Conservation (phyloP, 2,888 invertebrate genomes). For the Lobophora halterata region DNA sequence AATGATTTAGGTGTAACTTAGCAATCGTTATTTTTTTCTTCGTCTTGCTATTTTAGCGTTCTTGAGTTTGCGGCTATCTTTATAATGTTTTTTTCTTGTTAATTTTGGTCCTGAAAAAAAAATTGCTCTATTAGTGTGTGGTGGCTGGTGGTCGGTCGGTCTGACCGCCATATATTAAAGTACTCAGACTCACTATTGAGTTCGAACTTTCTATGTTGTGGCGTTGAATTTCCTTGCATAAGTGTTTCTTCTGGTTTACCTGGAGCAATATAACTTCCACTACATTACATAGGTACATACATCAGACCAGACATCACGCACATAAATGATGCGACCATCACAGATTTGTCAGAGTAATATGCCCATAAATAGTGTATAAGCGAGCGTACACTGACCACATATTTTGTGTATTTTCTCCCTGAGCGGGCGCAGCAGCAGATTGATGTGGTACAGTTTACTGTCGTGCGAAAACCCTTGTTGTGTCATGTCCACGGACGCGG, state of each 20-base stretch:
- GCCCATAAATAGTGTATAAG: background rate
- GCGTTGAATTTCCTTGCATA: too few species aligned
- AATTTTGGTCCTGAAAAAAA: conserved; percentile 2
- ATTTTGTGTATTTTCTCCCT: conserved; percentile 41
- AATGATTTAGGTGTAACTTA: too few species aligned
- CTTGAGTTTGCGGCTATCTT: too few species aligned
- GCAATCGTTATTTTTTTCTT: too few species aligned
- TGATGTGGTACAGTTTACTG: conserved; percentile 37
- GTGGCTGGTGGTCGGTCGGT: background rate
- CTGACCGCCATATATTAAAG: background rate
- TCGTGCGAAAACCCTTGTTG: conserved; percentile 49
- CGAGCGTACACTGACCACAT: conserved; percentile 32
- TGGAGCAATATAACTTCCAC: too few species aligned
- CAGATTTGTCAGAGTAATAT: background rate
- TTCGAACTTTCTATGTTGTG: too few species aligned
- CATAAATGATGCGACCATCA: background rate
- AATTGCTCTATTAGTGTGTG: conserved; percentile 1
- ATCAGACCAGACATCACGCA: too few species aligned
- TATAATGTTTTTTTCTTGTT: too few species aligned
- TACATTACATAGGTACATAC: too few species aligned
- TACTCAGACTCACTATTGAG: background rate
- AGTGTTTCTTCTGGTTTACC: too few species aligned
- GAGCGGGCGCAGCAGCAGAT: conserved; percentile 41
- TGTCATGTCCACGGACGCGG: conserved; percentile 56
- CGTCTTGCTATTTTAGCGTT: background rate